Evolutionary conservation across 2,797 vertebrate genomes (phyloP).

Genomic region (Hozukius guyotensis): DNA sequence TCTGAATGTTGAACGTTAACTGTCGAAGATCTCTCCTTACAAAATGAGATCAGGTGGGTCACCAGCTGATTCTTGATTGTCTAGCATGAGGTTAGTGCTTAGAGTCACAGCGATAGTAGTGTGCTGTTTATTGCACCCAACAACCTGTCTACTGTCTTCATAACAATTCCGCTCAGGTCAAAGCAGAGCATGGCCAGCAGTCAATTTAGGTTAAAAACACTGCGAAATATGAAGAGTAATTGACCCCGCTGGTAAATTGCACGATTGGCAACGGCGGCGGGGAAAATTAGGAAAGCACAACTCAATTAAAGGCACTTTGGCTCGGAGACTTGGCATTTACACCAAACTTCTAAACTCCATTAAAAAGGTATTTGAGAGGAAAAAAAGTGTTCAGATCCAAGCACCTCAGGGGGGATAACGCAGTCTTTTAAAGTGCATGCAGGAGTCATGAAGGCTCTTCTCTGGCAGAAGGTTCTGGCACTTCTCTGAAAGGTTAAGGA

Average conservation of each 20-base stretch:
- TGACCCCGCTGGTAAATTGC: constrained; percentile 81
- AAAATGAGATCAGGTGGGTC: constrained; percentile 30
- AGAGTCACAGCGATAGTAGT: background rate
- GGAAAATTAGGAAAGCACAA: constrained; percentile 83
- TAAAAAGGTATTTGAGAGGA: constrained; percentile 84
- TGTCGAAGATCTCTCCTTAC: constrained; percentile 13
- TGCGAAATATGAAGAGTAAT: constrained; percentile 82
- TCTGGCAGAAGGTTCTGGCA: constrained; percentile 69
- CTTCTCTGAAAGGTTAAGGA: constrained; percentile 82
- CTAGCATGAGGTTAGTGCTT: constrained; percentile 12
- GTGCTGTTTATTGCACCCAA: constrained; percentile 15
- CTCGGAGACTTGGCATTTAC: constrained; percentile 85
- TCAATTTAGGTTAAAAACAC: constrained; percentile 75
- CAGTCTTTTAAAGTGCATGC: constrained; percentile 76
- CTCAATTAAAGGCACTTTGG: constrained; percentile 86
- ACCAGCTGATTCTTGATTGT: constrained; percentile 17
- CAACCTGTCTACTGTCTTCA: constrained; percentile 42
- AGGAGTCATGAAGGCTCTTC: constrained; percentile 71
- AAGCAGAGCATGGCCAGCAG: constrained; percentile 63
- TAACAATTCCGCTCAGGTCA: constrained; percentile 70
- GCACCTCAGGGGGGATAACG: constrained; percentile 69
- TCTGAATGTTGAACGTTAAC: constrained; percentile 9
- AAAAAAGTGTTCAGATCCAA: constrained; percentile 76
- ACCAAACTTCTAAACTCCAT: constrained; percentile 85
- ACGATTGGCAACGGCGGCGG: constrained; percentile 76